Evolutionary conservation across 2,797 vertebrate genomes (phyloP).

Genomic region (Mormyrus proboscirostris): DNA sequence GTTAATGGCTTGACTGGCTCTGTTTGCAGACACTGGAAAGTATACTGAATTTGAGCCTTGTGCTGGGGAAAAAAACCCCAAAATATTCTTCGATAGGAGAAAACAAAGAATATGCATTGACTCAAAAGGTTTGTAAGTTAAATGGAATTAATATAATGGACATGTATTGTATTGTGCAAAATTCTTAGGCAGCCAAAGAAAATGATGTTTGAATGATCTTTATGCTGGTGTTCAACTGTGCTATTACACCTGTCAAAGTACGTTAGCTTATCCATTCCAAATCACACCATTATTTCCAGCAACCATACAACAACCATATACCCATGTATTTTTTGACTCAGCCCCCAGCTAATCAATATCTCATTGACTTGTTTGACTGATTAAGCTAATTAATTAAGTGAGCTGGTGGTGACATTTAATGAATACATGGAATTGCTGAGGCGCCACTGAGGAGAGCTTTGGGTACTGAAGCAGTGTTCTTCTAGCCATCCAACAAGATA

Average conservation of each 20-base stretch:
- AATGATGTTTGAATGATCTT: background rate
- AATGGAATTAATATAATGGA: background rate
- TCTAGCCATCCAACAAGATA: background rate
- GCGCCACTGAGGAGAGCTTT: background rate
- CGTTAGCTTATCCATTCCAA: background rate
- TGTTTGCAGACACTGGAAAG: background rate
- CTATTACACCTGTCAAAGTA: background rate
- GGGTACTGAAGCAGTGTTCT: background rate
- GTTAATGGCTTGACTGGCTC: background rate
- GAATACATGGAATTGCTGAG: background rate
- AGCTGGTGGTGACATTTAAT: background rate
- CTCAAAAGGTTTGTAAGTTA: background rate
- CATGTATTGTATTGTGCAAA: background rate
- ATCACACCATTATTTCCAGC: background rate
- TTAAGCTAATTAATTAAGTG: background rate
- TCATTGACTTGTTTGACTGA: background rate
- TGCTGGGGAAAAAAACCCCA: background rate
- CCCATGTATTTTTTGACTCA: background rate
- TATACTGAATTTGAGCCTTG: background rate
- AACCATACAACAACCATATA: background rate
- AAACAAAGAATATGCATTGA: background rate
- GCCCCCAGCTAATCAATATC: background rate
- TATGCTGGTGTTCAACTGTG: background rate
- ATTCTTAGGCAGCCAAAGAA: background rate
- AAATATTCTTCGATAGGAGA: background rate